Conservation (phyloP, 1,140 invertebrate species). For the Stenopsyche tienmushanensis region DNA sequence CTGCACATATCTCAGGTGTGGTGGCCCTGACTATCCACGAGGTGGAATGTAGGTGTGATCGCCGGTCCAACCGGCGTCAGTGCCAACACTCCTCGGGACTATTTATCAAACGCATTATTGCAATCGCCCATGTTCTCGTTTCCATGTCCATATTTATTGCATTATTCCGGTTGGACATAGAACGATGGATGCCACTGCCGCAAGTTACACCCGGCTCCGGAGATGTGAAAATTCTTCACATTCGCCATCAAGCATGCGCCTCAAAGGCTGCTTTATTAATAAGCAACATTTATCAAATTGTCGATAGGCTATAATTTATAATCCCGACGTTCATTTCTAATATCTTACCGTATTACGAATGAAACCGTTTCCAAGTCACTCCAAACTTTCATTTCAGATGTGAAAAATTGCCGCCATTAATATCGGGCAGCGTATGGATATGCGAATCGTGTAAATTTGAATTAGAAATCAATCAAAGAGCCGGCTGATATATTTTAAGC, state of each 20-base stretch:
- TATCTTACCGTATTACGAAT: background rate
- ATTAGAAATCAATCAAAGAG: no score
- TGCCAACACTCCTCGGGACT: constrained; percentile 5
- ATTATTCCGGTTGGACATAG: constrained; percentile 18
- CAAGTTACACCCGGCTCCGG: background rate
- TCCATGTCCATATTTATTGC: constrained; percentile 29
- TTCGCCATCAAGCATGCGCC: no score
- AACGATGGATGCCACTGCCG: constrained; percentile 6
- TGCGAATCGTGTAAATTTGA: no score
- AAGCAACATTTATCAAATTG: no score
- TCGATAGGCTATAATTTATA: no score
- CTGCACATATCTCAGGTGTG: no score
- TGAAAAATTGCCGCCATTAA: no score
- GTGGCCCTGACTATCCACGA: background rate
- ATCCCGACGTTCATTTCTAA: background rate
- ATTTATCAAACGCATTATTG: constrained; percentile 37
- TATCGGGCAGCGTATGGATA: no score
- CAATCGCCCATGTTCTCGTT: constrained; percentile 35
- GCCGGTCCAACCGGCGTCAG: background rate
- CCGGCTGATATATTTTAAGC: no score
- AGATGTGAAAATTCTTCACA: no score
- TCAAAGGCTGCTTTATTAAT: no score
- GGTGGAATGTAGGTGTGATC: constrained; percentile 27
- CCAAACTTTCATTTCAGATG: no score
- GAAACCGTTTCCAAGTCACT: background rate